phyloP scores from a whole-genome alignment of 2,797 vertebrate species.

The Neostethus bicornis region DNA sequence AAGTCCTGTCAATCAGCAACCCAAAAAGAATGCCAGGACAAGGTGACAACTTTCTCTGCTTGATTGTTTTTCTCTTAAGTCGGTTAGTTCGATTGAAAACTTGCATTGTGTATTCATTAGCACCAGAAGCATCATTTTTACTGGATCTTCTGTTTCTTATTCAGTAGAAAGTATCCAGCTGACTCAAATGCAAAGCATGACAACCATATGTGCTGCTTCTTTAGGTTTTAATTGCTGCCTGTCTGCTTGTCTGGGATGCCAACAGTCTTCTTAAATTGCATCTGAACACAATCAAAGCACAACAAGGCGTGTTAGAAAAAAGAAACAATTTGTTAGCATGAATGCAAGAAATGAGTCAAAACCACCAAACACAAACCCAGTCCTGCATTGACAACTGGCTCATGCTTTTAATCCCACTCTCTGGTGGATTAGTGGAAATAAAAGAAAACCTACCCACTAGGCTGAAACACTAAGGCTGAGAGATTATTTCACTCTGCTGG shows the following conservation, averaged over 20 bases:
- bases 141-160: constrained; percentile 1
- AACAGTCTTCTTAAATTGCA: constrained; percentile 34
- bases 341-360: constrained; percentile 34
- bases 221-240: constrained; percentile 25
- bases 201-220: background rate
- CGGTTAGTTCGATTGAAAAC: constrained; percentile 13
- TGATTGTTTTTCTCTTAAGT: constrained; percentile 16
- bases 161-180: constrained; percentile 11
- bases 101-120: constrained; percentile 32
- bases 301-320: constrained; percentile 14
- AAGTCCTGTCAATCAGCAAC: constrained; percentile 97
- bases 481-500: constrained; percentile 49
- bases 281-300: constrained; percentile 7
- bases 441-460: constrained; percentile 54
- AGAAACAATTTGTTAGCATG: constrained; percentile 16
- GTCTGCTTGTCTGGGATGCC: constrained; percentile 6
- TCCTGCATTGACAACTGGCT: constrained; percentile 51
- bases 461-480: constrained; percentile 41
- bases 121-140: constrained; percentile 26
- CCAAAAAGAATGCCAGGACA: constrained; percentile 98
- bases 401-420: constrained; percentile 67
- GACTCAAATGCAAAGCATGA: constrained; percentile 33
- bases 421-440: constrained; percentile 64
- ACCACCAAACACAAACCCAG: constrained; percentile 31
- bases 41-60: constrained; percentile 78